Evolutionary conservation across 2,113 vertebrate species (phyloP).

Genomic region (Stegostoma tigrinum): DNA sequence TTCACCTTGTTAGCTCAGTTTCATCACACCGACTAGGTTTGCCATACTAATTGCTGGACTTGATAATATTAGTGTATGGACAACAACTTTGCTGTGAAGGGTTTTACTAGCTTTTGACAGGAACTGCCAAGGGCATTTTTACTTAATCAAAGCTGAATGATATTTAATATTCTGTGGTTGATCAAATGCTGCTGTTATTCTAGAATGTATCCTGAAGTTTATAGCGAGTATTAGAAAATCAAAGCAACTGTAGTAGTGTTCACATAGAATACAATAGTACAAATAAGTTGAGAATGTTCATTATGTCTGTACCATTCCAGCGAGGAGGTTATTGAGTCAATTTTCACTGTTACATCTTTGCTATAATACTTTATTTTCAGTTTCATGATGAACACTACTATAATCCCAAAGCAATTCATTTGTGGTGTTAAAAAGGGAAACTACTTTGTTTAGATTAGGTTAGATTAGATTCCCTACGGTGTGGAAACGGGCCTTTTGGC

Average conservation of each 20-base stretch:
- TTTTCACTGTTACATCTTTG: neutral
- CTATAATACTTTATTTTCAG: neutral
- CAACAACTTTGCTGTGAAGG: conserved; percentile 4
- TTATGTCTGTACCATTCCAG: neutral
- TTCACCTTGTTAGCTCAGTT: too few relatives aligned
- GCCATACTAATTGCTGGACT: neutral
- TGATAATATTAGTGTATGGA: neutral
- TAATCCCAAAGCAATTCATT: neutral
- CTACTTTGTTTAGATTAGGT: neutral
- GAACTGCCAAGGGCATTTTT: neutral
- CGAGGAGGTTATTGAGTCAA: neutral
- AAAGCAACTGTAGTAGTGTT: neutral
- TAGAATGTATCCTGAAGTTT: neutral
- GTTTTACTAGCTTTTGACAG: conserved; percentile 29
- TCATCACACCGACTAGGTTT: neutral
- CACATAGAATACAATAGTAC: neutral
- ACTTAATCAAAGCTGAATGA: conserved; percentile 1
- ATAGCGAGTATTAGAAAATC: neutral
- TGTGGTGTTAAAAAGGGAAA: neutral
- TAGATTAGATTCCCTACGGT: too few relatives aligned
- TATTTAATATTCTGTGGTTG: conserved; percentile 4
- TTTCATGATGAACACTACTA: neutral
- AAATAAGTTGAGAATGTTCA: neutral
- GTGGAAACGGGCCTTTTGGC: too few relatives aligned
- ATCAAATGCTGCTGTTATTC: conserved; percentile 3